A percentile compares a stretch with the other conserved stretches of the same genome.
These are phyloP conservation scores for Harpegnathos saltator DNA, from an alignment of 1,140 invertebrate species.

Conservation along the genomic window DNA sequence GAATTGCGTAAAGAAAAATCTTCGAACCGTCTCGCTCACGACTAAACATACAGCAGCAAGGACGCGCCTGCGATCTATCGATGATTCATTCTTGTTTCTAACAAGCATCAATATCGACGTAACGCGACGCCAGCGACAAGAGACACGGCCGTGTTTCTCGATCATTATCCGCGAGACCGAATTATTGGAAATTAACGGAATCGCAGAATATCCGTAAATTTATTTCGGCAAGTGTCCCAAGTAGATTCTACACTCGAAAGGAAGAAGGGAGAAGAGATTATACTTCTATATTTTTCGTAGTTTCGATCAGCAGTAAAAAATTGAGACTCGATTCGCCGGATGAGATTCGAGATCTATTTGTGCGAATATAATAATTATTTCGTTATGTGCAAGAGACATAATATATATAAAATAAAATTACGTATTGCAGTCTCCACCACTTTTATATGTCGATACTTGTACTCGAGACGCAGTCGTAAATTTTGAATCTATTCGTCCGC, in stretches of 20 bases:
- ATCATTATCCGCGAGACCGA: neutral
- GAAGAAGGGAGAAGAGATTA: no score
- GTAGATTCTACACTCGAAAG: no score
- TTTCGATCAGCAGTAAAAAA: neutral
- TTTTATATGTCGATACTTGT: neutral
- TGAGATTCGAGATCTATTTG: neutral
- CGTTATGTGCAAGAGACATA: neutral
- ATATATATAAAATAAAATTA: neutral
- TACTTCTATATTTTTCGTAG: neutral
- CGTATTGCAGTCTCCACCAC: neutral
- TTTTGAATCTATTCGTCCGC: slow-evolving; percentile 5
- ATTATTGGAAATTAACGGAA: slow-evolving; percentile 17
- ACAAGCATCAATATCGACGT: neutral
- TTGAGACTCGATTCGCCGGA: neutral
- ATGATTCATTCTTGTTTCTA: neutral
- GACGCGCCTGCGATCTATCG: neutral
- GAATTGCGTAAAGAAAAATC: no score
- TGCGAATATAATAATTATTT: neutral
- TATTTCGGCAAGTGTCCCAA: neutral
- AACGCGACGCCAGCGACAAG: neutral
- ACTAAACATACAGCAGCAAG: slow-evolving; percentile 2
- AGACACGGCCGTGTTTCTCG: neutral
- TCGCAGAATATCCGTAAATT: neutral
- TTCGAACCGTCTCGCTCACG: no score
- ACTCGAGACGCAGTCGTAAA: neutral